Base-by-base conservation (phyloP, 2,797 vertebrate species). In the Harpagifer antarcticus region DNA sequence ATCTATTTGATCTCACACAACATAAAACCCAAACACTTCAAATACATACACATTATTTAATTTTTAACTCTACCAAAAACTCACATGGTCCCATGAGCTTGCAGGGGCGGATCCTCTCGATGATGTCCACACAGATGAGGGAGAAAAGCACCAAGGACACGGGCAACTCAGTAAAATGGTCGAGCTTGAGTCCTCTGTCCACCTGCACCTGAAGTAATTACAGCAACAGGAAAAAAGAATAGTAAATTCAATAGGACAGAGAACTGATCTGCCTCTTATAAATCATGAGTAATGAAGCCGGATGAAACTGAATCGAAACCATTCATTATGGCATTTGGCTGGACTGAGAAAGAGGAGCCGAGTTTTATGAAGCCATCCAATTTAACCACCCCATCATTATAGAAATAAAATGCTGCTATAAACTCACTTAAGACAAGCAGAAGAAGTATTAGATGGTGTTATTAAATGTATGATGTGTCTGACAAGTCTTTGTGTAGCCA, bases 141-240 rank as follows among this genome's bases (percentile, higher is more conserved):
- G 80, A 93, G 47, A 93, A 82, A 20, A 97, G 79, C 71, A 96
- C 94, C 87, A 96, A 70, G 44, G 96, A 97, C 2, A 95, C 92
- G 0, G 95, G 94, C 31, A 96, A 69, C 82, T 96, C 96, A 4
- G 81, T 43, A 45, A 96, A 94, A 44, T 44, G 55, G n/a, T 95
- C 91, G 0, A 72, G 53, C 1, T 0, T 5, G 2, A 15, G 0
- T 20, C 57, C 55, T 4, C 2, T 0, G 59, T 91, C 91, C 83
- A 91, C 84, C 86, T 95, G 95, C 79, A 96, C 86, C 96, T 96
- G 20, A n/a, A 54, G 68, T 5, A 74, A 55, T 11, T 53, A 75
- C 5, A 60, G 52, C 17, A 53, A 56, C 61, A 27, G 57, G 57
- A 0, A 47, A 53, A 27, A 27, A 27, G 27, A 27, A 27, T 27